phyloP scores from a whole-genome alignment of 2,113 vertebrate genomes.

The Plectropomus leopardus region DNA sequence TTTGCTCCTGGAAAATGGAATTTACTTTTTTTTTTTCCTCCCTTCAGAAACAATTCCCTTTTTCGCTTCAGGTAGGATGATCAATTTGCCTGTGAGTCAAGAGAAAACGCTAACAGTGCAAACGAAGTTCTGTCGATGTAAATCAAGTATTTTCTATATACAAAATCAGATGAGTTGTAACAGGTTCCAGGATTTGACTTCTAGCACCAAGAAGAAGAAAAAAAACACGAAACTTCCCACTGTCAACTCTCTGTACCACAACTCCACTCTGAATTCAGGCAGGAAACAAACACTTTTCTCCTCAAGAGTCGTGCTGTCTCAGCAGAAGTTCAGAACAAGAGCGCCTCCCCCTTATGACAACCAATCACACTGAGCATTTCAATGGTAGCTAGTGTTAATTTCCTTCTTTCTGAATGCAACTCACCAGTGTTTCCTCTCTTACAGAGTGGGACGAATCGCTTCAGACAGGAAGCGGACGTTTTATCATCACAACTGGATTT shows the following conservation, averaged over 20 bases:
- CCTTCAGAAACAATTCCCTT: conserved; percentile 48
- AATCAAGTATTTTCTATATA: conserved; percentile 49
- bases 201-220: conserved; percentile 53
- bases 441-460: not conserved
- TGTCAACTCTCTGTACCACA: not conserved
- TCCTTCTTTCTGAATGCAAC: not conserved
- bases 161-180: conserved; percentile 39
- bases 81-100: not conserved
- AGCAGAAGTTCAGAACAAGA: not conserved
- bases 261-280: not conserved
- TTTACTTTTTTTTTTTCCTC: not conserved
- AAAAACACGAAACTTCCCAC: conserved; percentile 3
- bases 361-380: not conserved
- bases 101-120: conserved; percentile 51
- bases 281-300: not conserved
- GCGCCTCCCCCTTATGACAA: not conserved
- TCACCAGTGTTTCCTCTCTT: not conserved
- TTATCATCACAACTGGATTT: not conserved
- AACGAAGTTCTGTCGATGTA: conserved; percentile 28
- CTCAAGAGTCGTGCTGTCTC: not conserved
- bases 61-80: conserved; percentile 18
- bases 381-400: conserved; percentile 31
- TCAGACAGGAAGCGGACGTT: not conserved
- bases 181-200: conserved; percentile 43
- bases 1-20: conserved; percentile 9